These are phyloP conservation scores for Drosophila sordidula DNA, from an alignment of 2,888 invertebrate genomes.

Conservation along the genomic window DNA sequence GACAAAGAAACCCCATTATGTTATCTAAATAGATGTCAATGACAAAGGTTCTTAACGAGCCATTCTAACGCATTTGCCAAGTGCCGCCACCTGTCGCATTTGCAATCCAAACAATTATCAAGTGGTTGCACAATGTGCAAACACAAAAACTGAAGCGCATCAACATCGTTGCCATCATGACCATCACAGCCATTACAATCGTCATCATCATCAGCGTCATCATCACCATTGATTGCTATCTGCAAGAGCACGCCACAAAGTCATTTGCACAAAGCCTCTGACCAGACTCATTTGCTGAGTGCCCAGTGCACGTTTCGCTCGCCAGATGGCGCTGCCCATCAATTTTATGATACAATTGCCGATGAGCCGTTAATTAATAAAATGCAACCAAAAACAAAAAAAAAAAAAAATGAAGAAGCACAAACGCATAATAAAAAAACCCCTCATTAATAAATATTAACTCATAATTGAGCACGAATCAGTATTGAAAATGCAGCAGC, in stretches of 20 bases:
- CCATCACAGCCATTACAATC: slow-evolving; percentile 20
- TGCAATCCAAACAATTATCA: slow-evolving; percentile 31
- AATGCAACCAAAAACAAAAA: slow-evolving; percentile 33
- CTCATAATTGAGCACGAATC: slow-evolving; percentile 66
- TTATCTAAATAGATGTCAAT: slow-evolving; percentile 10
- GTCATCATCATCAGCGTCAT: slow-evolving; percentile 22
- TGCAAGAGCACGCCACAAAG: slow-evolving; percentile 54
- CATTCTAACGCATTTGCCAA: slow-evolving; percentile 24
- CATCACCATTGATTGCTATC: slow-evolving; percentile 39
- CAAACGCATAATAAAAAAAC: slow-evolving; percentile 22
- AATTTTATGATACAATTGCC: slow-evolving; percentile 55
- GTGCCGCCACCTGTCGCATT: slow-evolving; percentile 60
- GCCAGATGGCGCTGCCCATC: slow-evolving; percentile 62
- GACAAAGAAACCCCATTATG: slow-evolving; percentile 1
- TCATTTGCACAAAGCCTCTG: slow-evolving; percentile 55
- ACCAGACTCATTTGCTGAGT: slow-evolving; percentile 9
- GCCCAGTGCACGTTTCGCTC: slow-evolving; percentile 45
- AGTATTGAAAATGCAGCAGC: slow-evolving; percentile 35
- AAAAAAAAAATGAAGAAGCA: slow-evolving; percentile 29
- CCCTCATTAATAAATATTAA: slow-evolving; percentile 74
- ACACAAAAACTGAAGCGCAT: slow-evolving; percentile 33
- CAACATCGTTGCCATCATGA: slow-evolving; percentile 17
- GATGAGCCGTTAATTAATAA: slow-evolving; percentile 62
- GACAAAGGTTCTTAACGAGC: slow-evolving; percentile 11
- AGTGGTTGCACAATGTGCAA: slow-evolving; percentile 40